Evolutionary conservation across 2,113 vertebrate species (phyloP).

Genomic region (Naja naja): DNA sequence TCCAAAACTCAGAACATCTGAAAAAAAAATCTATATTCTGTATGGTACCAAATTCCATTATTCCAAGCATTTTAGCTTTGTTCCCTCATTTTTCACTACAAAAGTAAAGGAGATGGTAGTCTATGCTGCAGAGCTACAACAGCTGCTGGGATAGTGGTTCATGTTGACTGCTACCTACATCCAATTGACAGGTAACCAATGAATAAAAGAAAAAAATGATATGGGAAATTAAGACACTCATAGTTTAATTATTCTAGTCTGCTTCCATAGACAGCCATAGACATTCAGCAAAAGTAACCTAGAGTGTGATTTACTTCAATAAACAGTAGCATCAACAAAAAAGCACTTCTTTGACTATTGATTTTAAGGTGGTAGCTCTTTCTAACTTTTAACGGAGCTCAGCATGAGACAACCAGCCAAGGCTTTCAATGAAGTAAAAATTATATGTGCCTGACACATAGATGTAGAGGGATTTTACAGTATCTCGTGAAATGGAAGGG

Average conservation of each 20-base stretch:
- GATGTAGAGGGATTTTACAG: too few relatives aligned
- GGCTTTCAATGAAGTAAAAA: too few relatives aligned
- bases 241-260: background rate
- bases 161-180: background rate
- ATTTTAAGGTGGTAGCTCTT: background rate
- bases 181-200: background rate
- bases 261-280: background rate
- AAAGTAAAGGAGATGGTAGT: background rate
- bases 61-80: background rate
- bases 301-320: background rate
- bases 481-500: too few relatives aligned
- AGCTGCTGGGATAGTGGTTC: background rate
- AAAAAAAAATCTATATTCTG: background rate
- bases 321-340: background rate
- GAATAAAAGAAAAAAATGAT: background rate
- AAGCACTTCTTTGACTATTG: background rate
- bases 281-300: background rate
- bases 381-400: background rate
- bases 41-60: background rate
- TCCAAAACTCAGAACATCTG: background rate
- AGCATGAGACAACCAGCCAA: background rate
- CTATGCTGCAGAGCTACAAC: background rate
- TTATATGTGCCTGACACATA: too few relatives aligned
- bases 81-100: background rate
- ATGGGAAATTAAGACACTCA: background rate